These are phyloP conservation scores for Centrocercus urophasianus DNA, from an alignment of 2,113 vertebrate species.

Conservation along the genomic window DNA sequence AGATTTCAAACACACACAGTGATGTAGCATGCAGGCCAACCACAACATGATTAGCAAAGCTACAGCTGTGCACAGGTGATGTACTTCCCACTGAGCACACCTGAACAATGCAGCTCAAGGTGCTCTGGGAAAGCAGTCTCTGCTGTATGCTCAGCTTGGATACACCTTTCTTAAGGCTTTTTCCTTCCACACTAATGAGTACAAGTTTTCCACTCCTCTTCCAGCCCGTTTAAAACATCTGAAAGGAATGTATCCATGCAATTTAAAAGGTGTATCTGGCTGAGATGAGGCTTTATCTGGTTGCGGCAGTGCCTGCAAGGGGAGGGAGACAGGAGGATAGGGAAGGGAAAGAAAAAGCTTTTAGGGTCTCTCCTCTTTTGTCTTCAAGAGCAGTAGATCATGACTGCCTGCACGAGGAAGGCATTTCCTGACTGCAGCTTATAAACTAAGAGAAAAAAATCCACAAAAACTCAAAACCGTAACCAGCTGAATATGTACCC, in stretches of 20 bases:
- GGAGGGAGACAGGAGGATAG: not conserved
- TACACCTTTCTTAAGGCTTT: not conserved
- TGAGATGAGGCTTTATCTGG: not conserved
- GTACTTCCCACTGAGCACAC: not conserved
- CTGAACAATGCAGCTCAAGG: fast-evolving
- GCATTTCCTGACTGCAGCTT: not conserved
- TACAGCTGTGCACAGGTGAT: not conserved
- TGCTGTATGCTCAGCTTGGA: not conserved
- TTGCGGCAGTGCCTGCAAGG: not conserved
- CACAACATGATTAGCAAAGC: not conserved
- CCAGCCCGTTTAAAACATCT: not conserved
- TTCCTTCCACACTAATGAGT: not conserved
- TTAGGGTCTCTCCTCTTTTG: not conserved
- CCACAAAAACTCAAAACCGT: not conserved
- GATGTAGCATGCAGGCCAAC: not conserved
- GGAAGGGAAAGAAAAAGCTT: not conserved
- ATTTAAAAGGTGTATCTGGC: not conserved
- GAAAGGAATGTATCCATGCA: not conserved
- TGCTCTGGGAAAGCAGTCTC: not conserved
- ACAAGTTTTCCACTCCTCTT: not conserved
- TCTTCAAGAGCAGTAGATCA: not conserved
- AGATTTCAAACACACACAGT: not conserved
- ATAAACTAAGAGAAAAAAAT: not conserved
- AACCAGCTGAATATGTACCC: not conserved
- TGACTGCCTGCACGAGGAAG: not conserved